Evolutionary conservation across 2,113 vertebrate species (phyloP).

Genomic region (Stigmatopora argus): DNA sequence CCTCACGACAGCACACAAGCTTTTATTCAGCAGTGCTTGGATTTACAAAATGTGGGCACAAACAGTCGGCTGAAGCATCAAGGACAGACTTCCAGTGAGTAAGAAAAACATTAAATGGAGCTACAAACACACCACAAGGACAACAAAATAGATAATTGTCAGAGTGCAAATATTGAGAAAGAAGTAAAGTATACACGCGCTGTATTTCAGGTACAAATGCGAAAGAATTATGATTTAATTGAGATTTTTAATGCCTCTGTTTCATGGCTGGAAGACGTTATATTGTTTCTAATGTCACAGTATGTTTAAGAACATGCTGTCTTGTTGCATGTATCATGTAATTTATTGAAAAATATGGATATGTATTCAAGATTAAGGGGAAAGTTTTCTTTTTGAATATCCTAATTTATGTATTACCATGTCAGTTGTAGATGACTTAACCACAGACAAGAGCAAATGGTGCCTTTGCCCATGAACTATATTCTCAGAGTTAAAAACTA

Average conservation of each 20-base stretch:
- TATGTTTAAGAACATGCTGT: not conserved
- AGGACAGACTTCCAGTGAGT: not conserved
- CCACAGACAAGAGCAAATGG: slow-evolving; percentile 7
- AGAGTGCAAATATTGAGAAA: not conserved
- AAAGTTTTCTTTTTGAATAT: not conserved
- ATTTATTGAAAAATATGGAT: not conserved
- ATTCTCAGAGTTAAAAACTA: slow-evolving; percentile 13
- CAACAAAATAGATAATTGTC: not conserved
- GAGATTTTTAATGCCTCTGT: not conserved
- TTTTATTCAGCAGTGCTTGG: not conserved
- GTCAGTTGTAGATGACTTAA: slow-evolving; percentile 9
- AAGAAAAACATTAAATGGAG: not conserved
- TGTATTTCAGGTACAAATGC: not conserved
- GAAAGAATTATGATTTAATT: not conserved
- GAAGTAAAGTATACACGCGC: not conserved
- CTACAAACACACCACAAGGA: not conserved
- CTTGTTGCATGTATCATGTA: not conserved
- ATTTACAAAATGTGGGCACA: not conserved
- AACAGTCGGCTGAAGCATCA: not conserved
- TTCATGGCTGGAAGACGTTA: not conserved
- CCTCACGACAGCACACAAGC: not conserved
- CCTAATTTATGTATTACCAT: slow-evolving; percentile 12
- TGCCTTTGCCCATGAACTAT: slow-evolving; percentile 5
- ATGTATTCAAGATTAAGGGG: not conserved
- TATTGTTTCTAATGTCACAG: not conserved